Evolutionary conservation across 2,888 invertebrate genomes (phyloP), one percentile per base, ranked within the genome.

Genomic region (Cosmopolites sordidus): DNA sequence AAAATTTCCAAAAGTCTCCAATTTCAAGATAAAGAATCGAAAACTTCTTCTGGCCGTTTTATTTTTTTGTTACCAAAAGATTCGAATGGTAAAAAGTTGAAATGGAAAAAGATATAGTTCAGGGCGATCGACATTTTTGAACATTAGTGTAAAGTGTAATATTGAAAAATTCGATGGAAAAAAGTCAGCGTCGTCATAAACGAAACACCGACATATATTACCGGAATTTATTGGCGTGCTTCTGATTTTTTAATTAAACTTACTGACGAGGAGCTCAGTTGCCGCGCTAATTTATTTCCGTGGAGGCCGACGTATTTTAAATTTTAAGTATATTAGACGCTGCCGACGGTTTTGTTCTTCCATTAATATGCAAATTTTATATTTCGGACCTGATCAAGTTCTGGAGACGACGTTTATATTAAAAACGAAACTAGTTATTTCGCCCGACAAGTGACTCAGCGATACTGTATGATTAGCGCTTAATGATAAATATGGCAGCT

Each of bases 331-430:
- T 51, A 56, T 56, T 56, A 49, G 48, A 49, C 29, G 58, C 47
- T 57, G 55, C 62, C 59, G 61, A 62, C 61, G 54, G 60, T 60
- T 60, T 59, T 51, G 51, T 58, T 58, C 62, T 41, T 62, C 61
- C 61, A 64, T 64, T 60, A 60, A 62, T 62, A 64, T 64, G 64
- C 62, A 62, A 64, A 64, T 64, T 62, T 54, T 43, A 41, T 33
- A 12, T 33, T 33, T 33, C 33, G 33, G 12, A 22, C 4, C 22
- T 8, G 22, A 22, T 22, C 22, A 22, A 22, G 22, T 8, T 11
- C 11, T 2, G 33, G 11, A 33, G 11, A 12, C 33, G 33, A 33
- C 33, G 33, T 12, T 33, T 33, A 6, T 33, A 33, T 33, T 33
- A 33, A 33, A 12, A 33, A 11, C 33, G 33, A 12, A 12, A 12